Base-by-base conservation (phyloP, 2,113 vertebrate species). In the Cyprinodon brontotheroides region DNA sequence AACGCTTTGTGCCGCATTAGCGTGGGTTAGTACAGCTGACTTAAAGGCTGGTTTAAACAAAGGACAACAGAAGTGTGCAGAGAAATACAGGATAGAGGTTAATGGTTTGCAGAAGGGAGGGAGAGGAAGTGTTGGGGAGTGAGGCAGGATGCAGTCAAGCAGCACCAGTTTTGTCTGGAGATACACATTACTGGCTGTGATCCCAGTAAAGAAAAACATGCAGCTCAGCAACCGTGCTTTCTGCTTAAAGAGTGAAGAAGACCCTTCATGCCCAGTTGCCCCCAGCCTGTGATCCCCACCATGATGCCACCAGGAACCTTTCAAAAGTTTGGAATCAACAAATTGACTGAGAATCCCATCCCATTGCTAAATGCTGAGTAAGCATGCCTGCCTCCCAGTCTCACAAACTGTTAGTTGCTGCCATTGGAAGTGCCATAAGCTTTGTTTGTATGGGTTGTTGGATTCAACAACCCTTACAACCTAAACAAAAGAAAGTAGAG, bases 171-270 rank as follows among this genome's bases (percentile, higher is more conserved):
- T 74, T 68, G 45, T 78, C 69, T 68, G 65, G 74, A 81, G 65
- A 83, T 72, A 77, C 61, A 67, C 53, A 81, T 75, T 36, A 75
- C 65, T 60, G 68, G 82, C 83, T 81, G 79, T 78, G 80, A 72
- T 72, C 87, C 81, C 75, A 75, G 81, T 73, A 65, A 72, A 60
- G 73, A 87, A 80, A 87, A 61, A 80, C 91, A 91, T 92, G 91
- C 89, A 88, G 84, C 85, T 71, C 53, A 79, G 79, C 76, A 79
- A 80, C 93, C 92, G 90, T 91, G 86, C 85, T 85, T 66, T 80
- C 88, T 92, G 89, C 90, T 89, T 87, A 15, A 80, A 95, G 94
- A 95, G 94, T 93, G 95, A 96, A 94, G 13, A 66, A 29, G 36
- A 47, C 43, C 4, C 11, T 13, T 43, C 89, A 88, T 88, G 86